phyloP scores from a whole-genome alignment of 2,113 vertebrate genomes.

The Mus spicilegus region DNA sequence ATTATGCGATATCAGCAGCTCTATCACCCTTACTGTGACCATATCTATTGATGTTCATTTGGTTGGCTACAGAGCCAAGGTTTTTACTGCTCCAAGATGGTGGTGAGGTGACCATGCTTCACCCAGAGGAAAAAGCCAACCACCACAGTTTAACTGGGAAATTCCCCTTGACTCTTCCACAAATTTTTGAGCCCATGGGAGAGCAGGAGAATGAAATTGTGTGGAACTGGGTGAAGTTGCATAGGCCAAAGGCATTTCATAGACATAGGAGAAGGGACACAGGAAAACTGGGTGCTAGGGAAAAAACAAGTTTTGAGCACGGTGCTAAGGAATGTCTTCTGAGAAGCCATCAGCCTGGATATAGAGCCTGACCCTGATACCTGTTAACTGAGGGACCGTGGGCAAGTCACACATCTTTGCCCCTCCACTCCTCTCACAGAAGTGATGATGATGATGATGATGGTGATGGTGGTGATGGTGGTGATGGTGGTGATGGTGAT shows the following conservation, averaged over 20 bases:
- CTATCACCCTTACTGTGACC: no score
- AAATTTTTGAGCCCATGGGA: neutral
- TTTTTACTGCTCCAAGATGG: no score
- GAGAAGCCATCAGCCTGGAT: neutral
- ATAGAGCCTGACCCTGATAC: neutral
- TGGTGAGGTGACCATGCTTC: no score
- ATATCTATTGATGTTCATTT: neutral
- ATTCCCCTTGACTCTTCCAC: neutral
- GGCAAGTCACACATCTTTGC: neutral
- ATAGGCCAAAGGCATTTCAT: neutral
- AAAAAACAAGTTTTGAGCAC: fast-evolving
- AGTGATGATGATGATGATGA: neutral
- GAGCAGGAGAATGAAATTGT: neutral
- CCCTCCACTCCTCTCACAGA: neutral
- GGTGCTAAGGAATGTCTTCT: neutral
- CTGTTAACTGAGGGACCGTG: neutral
- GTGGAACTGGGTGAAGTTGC: neutral
- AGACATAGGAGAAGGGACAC: neutral
- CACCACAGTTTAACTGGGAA: neutral
- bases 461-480: neutral
- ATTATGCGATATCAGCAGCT: neutral
- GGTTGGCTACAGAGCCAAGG: neutral
- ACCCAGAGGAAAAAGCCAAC: neutral
- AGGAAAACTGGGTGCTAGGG: neutral
- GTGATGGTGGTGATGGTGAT: neutral